Evolutionary conservation across 2,888 invertebrate genomes (phyloP).

Genomic region (Yponomeuta malinellus): DNA sequence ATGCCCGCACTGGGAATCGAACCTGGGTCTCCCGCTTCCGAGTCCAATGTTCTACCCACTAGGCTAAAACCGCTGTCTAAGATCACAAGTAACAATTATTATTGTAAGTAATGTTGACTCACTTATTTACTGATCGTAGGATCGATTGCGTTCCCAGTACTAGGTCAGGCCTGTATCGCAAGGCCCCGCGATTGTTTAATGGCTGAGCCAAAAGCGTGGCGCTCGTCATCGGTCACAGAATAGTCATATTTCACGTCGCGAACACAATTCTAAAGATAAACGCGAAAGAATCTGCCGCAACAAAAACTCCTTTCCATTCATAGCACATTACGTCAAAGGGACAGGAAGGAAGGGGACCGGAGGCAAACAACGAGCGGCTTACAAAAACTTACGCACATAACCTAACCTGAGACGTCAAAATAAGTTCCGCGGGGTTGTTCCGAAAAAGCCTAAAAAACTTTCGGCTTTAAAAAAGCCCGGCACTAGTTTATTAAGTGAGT

Average conservation of each 20-base stretch:
- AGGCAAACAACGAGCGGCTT: constrained; percentile 1
- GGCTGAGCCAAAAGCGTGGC: too few species aligned
- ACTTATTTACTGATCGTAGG: too few species aligned
- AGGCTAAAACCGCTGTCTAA: too few species aligned
- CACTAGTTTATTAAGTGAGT: too few species aligned
- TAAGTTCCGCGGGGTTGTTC: background rate
- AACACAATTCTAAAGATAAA: background rate
- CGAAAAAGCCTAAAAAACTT: background rate
- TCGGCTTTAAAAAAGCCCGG: background rate
- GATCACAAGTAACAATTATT: too few species aligned
- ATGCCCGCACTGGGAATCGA: too few species aligned
- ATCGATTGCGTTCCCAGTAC: too few species aligned
- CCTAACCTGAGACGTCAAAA: background rate
- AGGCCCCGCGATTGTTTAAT: too few species aligned
- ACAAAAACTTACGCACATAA: constrained; percentile 3
- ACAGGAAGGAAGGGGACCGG: background rate
- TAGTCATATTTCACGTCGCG: background rate
- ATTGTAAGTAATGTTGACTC: too few species aligned
- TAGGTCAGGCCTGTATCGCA: too few species aligned
- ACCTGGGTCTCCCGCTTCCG: too few species aligned
- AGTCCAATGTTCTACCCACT: too few species aligned
- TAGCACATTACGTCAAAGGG: background rate
- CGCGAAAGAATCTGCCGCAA: background rate
- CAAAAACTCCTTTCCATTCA: background rate
- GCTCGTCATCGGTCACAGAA: background rate